phyloP scores from a whole-genome alignment of 1,140 invertebrate species.

The Antheraea pernyi region DNA sequence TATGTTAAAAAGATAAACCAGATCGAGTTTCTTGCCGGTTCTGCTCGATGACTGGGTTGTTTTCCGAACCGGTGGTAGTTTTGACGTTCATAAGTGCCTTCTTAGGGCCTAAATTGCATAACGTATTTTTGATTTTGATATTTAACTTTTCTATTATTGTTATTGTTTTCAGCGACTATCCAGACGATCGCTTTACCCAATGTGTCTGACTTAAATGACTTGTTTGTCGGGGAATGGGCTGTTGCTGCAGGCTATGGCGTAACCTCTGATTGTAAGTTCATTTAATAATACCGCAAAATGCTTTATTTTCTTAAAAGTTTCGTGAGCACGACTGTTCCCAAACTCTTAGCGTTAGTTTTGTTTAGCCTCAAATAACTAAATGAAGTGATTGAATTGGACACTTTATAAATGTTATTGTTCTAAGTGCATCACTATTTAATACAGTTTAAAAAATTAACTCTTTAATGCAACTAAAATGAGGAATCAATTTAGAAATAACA shows the following conservation, averaged over 20 bases:
- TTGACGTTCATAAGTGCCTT: too few relatives aligned
- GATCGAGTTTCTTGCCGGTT: too few relatives aligned
- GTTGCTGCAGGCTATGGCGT: conserved; percentile 64
- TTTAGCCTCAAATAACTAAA: not conserved
- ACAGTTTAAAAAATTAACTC: too few relatives aligned
- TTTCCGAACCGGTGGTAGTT: too few relatives aligned
- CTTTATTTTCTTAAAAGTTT: not conserved
- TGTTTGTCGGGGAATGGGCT: conserved; percentile 49
- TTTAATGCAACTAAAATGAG: too few relatives aligned
- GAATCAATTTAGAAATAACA: too few relatives aligned
- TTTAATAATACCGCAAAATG: not conserved
- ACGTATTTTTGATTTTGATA: not conserved
- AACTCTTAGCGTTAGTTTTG: not conserved
- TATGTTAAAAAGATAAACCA: too few relatives aligned
- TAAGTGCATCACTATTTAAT: too few relatives aligned
- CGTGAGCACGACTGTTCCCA: not conserved
- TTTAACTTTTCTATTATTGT: conserved; percentile 5
- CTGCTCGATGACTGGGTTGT: too few relatives aligned
- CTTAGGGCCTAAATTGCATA: too few relatives aligned
- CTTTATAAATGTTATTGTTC: too few relatives aligned
- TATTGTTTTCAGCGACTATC: conserved; percentile 40
- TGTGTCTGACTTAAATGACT: conserved; percentile 33
- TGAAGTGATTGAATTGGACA: not conserved
- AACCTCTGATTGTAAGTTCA: conserved; percentile 48
- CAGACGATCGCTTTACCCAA: conserved; percentile 53